Conservation (phyloP, 2,113 vertebrate genomes). For the Machaerirhynchus nigripectus region DNA sequence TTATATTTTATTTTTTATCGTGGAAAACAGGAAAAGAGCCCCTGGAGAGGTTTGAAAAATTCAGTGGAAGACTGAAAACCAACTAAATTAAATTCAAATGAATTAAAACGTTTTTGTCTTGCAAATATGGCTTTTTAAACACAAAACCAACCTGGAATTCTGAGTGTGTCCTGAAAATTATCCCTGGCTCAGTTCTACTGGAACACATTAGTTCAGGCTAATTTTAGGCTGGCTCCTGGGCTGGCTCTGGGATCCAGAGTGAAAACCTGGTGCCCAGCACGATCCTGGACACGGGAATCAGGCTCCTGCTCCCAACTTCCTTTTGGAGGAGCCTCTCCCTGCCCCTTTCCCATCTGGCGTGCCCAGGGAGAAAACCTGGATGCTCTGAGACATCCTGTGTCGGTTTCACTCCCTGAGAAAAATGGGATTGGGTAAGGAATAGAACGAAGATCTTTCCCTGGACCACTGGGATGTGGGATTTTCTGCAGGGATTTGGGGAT, state of each 20-base stretch:
- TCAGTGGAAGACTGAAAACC: not conserved
- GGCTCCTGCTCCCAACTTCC: not conserved
- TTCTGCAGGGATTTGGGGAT: not conserved
- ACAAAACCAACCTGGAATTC: not conserved
- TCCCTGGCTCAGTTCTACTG: not conserved
- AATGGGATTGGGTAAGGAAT: not conserved
- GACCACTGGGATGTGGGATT: not conserved
- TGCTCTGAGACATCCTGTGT: not conserved
- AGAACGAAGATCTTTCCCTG: not conserved
- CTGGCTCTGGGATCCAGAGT: not conserved
- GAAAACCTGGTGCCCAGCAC: constrained; percentile 32
- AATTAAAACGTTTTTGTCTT: not conserved
- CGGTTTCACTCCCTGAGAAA: not conserved
- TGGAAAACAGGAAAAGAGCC: not conserved
- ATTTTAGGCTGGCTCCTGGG: constrained; percentile 9
- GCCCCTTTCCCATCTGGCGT: constrained; percentile 13
- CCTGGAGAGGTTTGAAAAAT: not conserved
- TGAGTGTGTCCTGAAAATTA: not conserved
- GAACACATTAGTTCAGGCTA: not conserved
- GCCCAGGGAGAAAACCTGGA: not conserved
- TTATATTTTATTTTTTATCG: not conserved
- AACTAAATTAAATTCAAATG: not conserved
- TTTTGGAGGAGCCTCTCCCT: not conserved
- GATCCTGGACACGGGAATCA: not conserved
- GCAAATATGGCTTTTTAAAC: not conserved